phyloP scores from a whole-genome alignment of 2,113 vertebrate species.

The Plecturocebus donacophilus region DNA sequence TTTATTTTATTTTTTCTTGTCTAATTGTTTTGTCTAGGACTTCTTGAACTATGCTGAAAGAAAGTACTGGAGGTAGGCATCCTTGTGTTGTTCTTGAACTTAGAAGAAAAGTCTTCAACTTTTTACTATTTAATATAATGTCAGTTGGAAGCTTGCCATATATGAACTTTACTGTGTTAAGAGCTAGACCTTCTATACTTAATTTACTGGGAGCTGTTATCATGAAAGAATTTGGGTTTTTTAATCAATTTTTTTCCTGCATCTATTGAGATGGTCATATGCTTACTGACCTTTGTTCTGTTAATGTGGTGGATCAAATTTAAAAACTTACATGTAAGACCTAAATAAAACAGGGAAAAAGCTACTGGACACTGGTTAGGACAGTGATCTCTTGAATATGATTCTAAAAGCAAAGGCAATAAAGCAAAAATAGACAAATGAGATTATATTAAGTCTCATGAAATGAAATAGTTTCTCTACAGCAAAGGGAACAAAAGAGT shows the following conservation, averaged over 20 bases:
- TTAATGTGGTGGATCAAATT: background rate
- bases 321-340: background rate
- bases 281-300: background rate
- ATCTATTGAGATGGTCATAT: background rate
- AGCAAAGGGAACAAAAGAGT: too few relatives aligned
- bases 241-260: background rate
- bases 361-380: background rate
- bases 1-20: background rate
- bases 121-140: background rate
- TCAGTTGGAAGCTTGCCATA: background rate
- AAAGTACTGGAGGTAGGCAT: background rate
- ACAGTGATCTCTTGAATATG: background rate
- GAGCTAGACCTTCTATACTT: background rate
- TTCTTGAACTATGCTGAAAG: background rate
- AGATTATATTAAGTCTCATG: background rate
- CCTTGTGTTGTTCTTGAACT: background rate
- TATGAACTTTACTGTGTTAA: background rate
- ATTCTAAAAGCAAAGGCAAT: background rate
- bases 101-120: background rate
- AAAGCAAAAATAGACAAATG: background rate
- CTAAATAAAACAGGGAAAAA: background rate
- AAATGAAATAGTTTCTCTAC: background rate
- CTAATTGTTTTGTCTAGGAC: background rate
- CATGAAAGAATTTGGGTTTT: background rate
- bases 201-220: background rate